Base-by-base conservation (phyloP, 64 coral and sea anemone species). In the Platygyra sinensis region DNA sequence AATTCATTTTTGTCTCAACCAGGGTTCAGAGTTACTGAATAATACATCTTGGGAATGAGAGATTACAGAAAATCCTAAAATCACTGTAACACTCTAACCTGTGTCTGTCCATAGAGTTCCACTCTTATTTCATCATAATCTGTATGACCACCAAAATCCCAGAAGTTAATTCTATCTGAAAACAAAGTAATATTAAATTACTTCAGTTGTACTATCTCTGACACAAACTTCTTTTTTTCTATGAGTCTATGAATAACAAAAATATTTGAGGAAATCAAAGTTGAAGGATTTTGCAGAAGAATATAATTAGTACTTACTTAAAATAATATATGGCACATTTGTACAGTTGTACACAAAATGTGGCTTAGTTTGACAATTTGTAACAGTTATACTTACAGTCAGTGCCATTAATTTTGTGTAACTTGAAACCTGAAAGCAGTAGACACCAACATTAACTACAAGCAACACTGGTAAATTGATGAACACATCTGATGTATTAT, bases 91-190 rank as follows among this genome's bases (percentile, higher is more conserved):
- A 27, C 22, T 52, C 15, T 32, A 32, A 92, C 96, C 93, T 98
- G 96, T 77, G 96, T 95, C 83, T 98, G 94, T 61, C 90, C 91
- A 93, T 98, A 98, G 2, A 98, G 62, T 74, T 98, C 96, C 55
- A 55, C 83, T 87, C 96, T 93, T 80, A 98, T 93, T 85, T 95
- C 87, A 83, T 98, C 83, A 86, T 95, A 98, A 79, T 95, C 94
- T 91, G 88, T 27, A 79, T 98, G 76, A 29, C 96, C 96, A 79
- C 96, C 96, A 98, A 98, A 98, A 79, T 98, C 96, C 96, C 96
- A 98, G 83, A 98, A 98, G 80, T 98, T 95, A 27, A 98, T 52
- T 19, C 96, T 81, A 77, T 98, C 96, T 98, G 16, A 84, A 89
- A 42, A 72, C 4, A 24, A 25, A 25, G 60, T 18, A 18, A 67